These are phyloP conservation scores for Leuciscus idus DNA, from an alignment of 2,113 vertebrate species.

Conservation along the genomic window DNA sequence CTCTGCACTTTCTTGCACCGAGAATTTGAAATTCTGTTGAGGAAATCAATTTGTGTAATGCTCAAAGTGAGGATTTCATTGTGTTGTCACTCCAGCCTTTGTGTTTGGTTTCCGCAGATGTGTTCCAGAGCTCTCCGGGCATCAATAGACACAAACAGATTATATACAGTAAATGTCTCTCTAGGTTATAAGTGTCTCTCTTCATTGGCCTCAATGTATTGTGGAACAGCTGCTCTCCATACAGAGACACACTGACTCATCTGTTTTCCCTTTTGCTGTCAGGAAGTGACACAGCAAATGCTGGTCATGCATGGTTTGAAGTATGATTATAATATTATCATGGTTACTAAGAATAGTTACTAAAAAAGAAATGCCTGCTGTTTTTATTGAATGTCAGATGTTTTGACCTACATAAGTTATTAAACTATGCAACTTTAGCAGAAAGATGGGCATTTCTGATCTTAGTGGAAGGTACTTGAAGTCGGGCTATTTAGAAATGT, in stretches of 20 bases:
- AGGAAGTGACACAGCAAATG: conserved; percentile 14
- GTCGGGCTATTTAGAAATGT: neutral
- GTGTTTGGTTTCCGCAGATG: neutral
- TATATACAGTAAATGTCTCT: conserved; percentile 28
- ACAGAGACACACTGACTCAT: conserved; percentile 30
- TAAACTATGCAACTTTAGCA: neutral
- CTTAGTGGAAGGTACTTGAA: neutral
- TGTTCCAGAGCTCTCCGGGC: conserved; percentile 21
- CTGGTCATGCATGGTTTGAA: neutral
- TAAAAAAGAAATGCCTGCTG: neutral
- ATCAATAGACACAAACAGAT: conserved; percentile 19
- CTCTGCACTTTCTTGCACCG: neutral
- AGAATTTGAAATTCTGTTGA: neutral
- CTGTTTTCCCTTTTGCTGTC: conserved; percentile 27
- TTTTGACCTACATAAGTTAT: neutral
- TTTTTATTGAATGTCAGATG: neutral
- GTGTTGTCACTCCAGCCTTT: conserved; percentile 10
- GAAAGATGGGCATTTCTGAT: neutral
- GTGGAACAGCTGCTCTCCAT: conserved; percentile 30
- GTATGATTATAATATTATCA: neutral
- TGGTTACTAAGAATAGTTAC: neutral
- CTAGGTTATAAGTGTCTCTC: conserved; percentile 33
- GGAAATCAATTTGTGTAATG: conserved; percentile 17
- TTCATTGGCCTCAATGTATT: conserved; percentile 24
- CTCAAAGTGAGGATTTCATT: neutral